These are phyloP conservation scores for Hiodon tergisus DNA, from an alignment of 2,113 vertebrate species.

Conservation along the genomic window DNA sequence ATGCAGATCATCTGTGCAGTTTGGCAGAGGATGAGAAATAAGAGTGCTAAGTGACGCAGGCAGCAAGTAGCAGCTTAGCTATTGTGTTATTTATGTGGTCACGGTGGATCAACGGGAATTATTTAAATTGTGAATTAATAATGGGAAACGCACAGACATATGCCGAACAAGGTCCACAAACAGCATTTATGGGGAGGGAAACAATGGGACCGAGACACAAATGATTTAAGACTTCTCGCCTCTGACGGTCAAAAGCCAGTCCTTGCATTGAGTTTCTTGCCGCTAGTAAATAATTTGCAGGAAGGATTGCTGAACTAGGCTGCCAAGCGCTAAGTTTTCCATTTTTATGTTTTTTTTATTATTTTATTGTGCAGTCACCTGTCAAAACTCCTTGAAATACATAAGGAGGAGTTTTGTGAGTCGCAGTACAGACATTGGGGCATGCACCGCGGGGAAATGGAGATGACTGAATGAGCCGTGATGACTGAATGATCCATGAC, in stretches of 20 bases:
- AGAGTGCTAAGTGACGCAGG: constrained; percentile 9
- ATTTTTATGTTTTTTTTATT: too few relatives aligned
- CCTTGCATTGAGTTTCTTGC: neutral
- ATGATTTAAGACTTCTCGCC: constrained; percentile 14
- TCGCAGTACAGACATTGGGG: too few relatives aligned
- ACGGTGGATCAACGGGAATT: constrained; percentile 36
- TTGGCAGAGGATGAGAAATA: constrained; percentile 18
- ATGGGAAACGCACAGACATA: constrained; percentile 15
- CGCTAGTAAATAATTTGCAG: constrained; percentile 11
- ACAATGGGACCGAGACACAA: neutral
- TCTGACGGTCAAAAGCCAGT: neutral
- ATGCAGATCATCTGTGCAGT: neutral
- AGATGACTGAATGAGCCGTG: too few relatives aligned
- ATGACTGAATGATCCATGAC: too few relatives aligned
- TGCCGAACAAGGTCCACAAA: constrained; percentile 5
- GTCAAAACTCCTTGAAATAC: too few relatives aligned
- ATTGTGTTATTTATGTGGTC: constrained; percentile 44
- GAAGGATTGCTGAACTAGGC: neutral
- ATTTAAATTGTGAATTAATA: constrained; percentile 44
- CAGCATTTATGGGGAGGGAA: neutral
- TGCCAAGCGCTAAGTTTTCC: too few relatives aligned
- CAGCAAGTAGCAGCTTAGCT: constrained; percentile 18
- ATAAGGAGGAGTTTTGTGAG: too few relatives aligned
- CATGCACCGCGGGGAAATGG: too few relatives aligned
- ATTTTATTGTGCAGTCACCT: too few relatives aligned